Evolutionary conservation across 2,797 vertebrate genomes (phyloP).

Genomic region (Eidolon dupreanum): DNA sequence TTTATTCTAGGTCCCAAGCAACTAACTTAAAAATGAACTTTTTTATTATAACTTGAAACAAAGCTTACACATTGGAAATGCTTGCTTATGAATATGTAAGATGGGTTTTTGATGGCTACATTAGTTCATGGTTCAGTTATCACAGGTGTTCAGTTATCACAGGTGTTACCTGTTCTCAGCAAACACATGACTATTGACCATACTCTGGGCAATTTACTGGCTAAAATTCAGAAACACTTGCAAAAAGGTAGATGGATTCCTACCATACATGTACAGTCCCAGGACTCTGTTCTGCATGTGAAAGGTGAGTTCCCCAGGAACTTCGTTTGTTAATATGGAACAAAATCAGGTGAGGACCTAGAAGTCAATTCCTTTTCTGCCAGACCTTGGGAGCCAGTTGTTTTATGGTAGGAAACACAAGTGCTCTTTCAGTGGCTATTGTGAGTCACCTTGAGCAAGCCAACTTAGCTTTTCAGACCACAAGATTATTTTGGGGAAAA

Average conservation of each 20-base stretch:
- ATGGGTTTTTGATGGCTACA: not conserved
- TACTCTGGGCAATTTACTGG: not conserved
- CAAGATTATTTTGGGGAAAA: not conserved
- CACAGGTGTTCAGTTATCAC: not conserved
- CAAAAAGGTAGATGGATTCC: not conserved
- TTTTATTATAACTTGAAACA: constrained; percentile 43
- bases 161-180: not conserved
- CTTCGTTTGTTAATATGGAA: not conserved
- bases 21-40: constrained; percentile 40
- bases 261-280: not conserved
- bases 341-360: not conserved
- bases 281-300: not conserved
- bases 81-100: not conserved
- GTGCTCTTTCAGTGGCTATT: not conserved
- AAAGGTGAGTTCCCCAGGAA: not conserved
- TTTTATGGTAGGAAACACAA: not conserved
- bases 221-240: not conserved
- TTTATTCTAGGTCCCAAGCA: constrained; percentile 47
- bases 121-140: not conserved
- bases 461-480: constrained; percentile 9
- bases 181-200: not conserved
- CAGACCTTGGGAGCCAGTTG: not conserved
- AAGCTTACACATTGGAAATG: not conserved
- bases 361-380: not conserved
- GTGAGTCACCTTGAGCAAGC: not conserved